Evolutionary conservation across 2,888 invertebrate genomes (phyloP).

Genomic region (Chrysodeixis includens): DNA sequence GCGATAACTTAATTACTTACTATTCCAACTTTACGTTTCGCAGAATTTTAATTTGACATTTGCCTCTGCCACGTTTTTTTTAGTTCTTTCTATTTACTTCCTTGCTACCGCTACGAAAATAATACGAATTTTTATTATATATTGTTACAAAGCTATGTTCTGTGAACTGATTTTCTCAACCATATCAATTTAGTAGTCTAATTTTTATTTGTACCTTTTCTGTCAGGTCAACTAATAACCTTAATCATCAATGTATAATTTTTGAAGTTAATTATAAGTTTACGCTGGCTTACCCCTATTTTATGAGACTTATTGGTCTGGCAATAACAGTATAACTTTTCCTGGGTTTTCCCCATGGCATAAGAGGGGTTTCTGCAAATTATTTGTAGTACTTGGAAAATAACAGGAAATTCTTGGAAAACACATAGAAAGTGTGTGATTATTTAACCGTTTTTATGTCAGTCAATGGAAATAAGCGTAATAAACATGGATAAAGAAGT

Average conservation of each 20-base stretch:
- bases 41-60: neutral
- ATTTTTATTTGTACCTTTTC: too few species aligned
- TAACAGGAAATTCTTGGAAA: neutral
- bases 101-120: neutral
- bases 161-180: too few species aligned
- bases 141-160: too few species aligned
- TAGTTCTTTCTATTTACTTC: neutral
- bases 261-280: too few species aligned
- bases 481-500: neutral
- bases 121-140: neutral
- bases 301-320: too few species aligned
- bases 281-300: neutral
- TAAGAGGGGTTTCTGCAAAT: neutral
- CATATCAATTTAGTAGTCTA: too few species aligned
- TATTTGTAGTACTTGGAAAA: neutral
- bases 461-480: neutral
- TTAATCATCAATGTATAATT: too few species aligned
- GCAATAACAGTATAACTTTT: neutral
- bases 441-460: neutral
- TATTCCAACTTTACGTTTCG: constrained; percentile 31
- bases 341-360: neutral
- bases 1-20: constrained; percentile 47
- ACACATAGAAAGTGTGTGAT: too few species aligned
- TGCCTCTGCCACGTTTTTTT: neutral
- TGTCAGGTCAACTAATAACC: too few species aligned